These are phyloP conservation scores for Drosophila jambulina DNA, from an alignment of 1,140 invertebrate genomes.

Conservation along the genomic window DNA sequence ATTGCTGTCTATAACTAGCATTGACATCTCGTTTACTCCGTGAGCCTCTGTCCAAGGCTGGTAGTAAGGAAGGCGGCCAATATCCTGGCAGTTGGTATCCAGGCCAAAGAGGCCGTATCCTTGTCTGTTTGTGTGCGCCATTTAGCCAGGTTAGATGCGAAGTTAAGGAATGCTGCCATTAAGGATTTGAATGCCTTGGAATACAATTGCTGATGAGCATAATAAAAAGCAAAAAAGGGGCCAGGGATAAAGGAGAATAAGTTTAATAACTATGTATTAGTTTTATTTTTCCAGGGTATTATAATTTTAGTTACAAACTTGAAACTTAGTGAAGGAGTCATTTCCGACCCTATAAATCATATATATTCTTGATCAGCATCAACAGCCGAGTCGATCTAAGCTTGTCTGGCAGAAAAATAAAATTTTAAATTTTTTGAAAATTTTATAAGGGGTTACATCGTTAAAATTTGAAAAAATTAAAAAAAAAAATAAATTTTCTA, in stretches of 20 bases:
- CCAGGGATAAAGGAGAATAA: no score
- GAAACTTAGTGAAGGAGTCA: no score
- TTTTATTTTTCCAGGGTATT: no score
- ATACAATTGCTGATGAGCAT: conserved; percentile 36
- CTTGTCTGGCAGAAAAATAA: no score
- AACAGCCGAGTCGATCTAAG: no score
- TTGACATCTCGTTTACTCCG: conserved; percentile 34
- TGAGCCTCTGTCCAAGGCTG: conserved; percentile 35
- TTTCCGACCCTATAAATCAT: no score
- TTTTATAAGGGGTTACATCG: no score
- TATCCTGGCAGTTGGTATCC: conserved; percentile 50
- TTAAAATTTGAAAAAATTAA: no score
- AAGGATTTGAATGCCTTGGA: conserved; percentile 31
- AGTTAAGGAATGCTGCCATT: conserved; percentile 42
- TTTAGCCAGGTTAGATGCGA: conserved; percentile 43
- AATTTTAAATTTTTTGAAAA: no score
- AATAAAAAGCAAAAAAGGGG: conserved; percentile 15
- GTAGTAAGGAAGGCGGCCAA: neutral
- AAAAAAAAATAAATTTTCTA: no score
- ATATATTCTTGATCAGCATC: no score
- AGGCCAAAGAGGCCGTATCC: conserved; percentile 18
- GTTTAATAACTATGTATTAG: neutral
- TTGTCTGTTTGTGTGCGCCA: conserved; percentile 3
- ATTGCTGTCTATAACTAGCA: conserved; percentile 61
- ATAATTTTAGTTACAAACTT: no score